Evolutionary conservation across 2,113 vertebrate species (phyloP).

Genomic region (Phyllostomus discolor): DNA sequence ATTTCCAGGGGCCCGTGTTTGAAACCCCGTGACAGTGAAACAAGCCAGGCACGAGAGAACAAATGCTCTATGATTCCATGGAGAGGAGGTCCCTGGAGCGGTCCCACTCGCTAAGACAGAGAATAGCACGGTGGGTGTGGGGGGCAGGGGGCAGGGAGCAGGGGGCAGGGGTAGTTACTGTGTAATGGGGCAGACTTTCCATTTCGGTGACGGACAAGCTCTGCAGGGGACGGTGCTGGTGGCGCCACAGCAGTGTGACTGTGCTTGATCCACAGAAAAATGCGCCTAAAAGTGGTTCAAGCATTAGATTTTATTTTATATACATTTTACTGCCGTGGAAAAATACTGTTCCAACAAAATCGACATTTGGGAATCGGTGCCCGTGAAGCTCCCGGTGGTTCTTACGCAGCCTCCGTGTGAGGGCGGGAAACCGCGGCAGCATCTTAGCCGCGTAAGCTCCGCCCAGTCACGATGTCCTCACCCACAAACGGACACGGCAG

Average conservation of each 20-base stretch:
- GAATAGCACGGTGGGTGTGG: rapidly evolving
- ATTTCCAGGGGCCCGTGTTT: conserved; percentile 23
- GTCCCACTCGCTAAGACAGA: not conserved
- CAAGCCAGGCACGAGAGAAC: not conserved
- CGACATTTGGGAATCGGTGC: not conserved
- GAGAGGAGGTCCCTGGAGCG: not conserved
- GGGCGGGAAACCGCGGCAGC: too few relatives aligned
- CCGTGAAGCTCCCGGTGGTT: not conserved
- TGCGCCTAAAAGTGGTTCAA: not conserved
- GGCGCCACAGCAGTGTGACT: rapidly evolving
- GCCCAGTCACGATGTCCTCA: not conserved
- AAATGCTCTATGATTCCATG: not conserved
- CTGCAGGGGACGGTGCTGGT: not conserved
- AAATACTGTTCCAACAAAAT: not conserved
- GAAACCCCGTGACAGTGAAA: conserved; percentile 10
- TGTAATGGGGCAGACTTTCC: not conserved
- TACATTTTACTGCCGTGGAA: not conserved
- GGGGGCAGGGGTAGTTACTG: too few relatives aligned
- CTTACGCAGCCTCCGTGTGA: rapidly evolving
- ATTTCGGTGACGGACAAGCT: not conserved
- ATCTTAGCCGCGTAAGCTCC: not conserved
- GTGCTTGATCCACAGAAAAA: not conserved
- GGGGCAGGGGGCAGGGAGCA: too few relatives aligned
- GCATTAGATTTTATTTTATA: not conserved
- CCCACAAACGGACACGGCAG: not conserved